Evolutionary conservation across 2,888 invertebrate genomes (phyloP), one percentile per base, ranked within the genome.

Genomic region (Ennomos fuscantarius): DNA sequence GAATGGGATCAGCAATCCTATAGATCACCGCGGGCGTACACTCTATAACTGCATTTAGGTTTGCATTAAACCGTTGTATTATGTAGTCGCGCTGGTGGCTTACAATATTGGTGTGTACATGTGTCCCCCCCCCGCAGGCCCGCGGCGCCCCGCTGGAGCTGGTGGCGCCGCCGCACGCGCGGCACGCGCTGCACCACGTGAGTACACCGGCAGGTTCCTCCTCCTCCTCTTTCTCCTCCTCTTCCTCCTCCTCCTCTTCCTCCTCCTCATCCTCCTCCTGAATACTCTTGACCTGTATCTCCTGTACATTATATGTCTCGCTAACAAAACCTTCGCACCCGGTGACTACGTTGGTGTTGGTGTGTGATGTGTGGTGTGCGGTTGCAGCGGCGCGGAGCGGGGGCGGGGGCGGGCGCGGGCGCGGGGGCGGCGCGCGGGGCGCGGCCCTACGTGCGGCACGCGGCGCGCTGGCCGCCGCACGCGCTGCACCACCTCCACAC

Each of bases 401-500:
- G 52, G 43, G 69, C 54, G 39, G 65, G 60, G 31, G 74, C 70
- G 51, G 70, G 69, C 46, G 74, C 68, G 12, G 76, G 50, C 66
- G 63, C 67, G 76, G 52, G 68, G 70, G 77, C 51, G 76, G 68
- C 78, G 8, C 76, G 83, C 0, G 79, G 76, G 55, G 57, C 82
- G 33, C 79, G 86, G 9, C 84, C 84, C 8, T 87, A 93, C 76
- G 93, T 93, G 72, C 89, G 93, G 11, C 96, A 96, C 69, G 96
- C 96, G 52, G 95, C 96, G 41, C 93, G 95, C 61, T 96, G 96
- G 73, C 94, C 95, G 58, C 94, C 94, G 73, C 81, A 78, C 68
- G 95, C 96, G 35, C 93, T 96, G 68, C 96, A 96, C 53, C 93
- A 93, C 69, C 95, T 95, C 81, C 96, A 96, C 94, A 94, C 94